phyloP scores from a whole-genome alignment of 2,888 invertebrate species.

The Agrochola lychnidis region DNA sequence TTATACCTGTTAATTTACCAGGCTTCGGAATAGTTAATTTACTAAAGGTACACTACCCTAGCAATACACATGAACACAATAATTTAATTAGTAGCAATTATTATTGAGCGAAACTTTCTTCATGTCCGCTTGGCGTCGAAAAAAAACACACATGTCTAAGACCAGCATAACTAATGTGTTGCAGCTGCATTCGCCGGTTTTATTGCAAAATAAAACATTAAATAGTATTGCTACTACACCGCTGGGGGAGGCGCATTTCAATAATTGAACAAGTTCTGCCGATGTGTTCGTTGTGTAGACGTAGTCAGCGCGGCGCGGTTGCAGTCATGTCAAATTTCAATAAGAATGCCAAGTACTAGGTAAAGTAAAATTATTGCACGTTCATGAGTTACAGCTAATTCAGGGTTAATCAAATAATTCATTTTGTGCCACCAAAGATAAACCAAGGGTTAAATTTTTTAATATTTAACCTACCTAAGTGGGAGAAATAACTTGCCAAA shows the following conservation, averaged over 20 bases:
- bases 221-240: slow-evolving; percentile 66
- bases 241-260: slow-evolving; percentile 71
- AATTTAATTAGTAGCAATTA: slow-evolving; percentile 47
- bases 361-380: not conserved
- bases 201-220: slow-evolving; percentile 87
- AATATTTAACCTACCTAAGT: too few species aligned
- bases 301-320: not conserved
- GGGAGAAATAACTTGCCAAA: too few species aligned
- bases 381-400: too few species aligned
- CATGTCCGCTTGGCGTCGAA: slow-evolving; percentile 16
- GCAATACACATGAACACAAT: slow-evolving; percentile 37
- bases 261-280: slow-evolving; percentile 73
- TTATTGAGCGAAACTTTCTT: slow-evolving; percentile 27
- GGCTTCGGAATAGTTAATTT: slow-evolving; percentile 47
- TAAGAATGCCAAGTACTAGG: not conserved
- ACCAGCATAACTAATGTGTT: slow-evolving; percentile 79
- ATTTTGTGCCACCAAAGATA: too few species aligned
- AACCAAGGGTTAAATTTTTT: too few species aligned
- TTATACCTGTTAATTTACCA: slow-evolving; percentile 49
- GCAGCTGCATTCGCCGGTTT: slow-evolving; percentile 83
- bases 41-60: slow-evolving; percentile 29
- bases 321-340: not conserved
- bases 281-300: slow-evolving; percentile 10
- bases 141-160: slow-evolving; percentile 58
- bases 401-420: too few species aligned